Evolutionary conservation across 2,797 vertebrate species (phyloP).

Genomic region (Enteromius trimaculatus): DNA sequence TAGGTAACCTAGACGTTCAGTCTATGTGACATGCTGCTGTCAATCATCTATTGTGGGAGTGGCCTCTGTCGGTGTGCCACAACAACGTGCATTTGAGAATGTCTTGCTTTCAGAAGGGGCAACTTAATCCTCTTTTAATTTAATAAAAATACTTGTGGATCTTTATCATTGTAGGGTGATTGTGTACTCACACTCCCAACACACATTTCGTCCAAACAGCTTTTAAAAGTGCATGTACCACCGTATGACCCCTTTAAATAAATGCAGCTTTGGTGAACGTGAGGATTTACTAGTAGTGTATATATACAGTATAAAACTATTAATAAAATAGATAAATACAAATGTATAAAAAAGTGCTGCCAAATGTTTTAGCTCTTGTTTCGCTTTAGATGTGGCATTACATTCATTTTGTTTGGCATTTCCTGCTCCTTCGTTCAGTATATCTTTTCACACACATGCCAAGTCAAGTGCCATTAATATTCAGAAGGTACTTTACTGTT

Average conservation of each 20-base stretch:
- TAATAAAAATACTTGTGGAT: too few relatives aligned
- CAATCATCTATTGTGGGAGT: too few relatives aligned
- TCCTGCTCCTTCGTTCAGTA: neutral
- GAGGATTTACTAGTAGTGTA: neutral
- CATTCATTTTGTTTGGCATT: neutral
- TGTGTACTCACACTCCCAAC: too few relatives aligned
- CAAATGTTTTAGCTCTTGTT: neutral
- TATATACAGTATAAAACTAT: neutral
- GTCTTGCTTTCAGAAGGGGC: too few relatives aligned
- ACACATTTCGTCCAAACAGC: too few relatives aligned
- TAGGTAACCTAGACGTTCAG: too few relatives aligned
- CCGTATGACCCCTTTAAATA: neutral
- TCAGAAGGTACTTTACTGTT: neutral
- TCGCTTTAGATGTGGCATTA: neutral
- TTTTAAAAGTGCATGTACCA: too few relatives aligned
- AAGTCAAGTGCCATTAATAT: neutral
- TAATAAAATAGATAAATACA: neutral
- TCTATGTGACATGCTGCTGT: too few relatives aligned
- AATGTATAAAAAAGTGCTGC: neutral
- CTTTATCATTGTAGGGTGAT: too few relatives aligned
- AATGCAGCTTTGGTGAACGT: neutral
- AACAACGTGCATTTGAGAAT: too few relatives aligned
- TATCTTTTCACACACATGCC: neutral
- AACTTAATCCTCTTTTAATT: too few relatives aligned
- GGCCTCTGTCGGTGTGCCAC: too few relatives aligned